Base-by-base conservation (phyloP, 2,888 invertebrate genomes). In the Mystacides longicornis region DNA sequence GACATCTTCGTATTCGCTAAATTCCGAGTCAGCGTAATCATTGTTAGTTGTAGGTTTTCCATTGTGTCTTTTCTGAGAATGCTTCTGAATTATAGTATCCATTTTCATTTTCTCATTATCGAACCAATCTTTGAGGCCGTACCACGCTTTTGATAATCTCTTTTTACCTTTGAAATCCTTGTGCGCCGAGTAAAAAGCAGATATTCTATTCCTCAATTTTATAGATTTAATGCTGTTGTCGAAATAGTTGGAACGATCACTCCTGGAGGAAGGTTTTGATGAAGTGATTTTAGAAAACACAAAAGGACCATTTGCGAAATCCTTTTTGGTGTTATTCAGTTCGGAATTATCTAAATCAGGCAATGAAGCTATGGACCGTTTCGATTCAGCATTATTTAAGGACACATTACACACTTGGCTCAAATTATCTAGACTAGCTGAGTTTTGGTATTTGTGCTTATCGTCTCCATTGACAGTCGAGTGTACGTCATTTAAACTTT, bases 1-100 rank as follows among this genome's bases (percentile, higher is more conserved):
- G 20, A 60, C 60, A 42, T 60, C 60, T 51, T 60, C 58, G 48
- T 60, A 60, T 45, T 60, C 60, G 46, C 61, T 61, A 33, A 61
- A 61, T 19, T 59, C 61, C 7, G 61, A 61, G 46, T 61, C 61
- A 7, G 58, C 59, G 54, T 61, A 61, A 9, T 58, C 60, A 31
- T 59, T 57, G 21, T 47, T 54, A 2, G 58, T 56, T 5, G 57
- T 55, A 23, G 49, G 55, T 16, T 22, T 37, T 5, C 23, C 18
- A 16, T 20, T 27, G 2, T 48, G 46, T 46, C 23, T 54, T 22
- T 43, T 53, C 20, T 43, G 22, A n/a, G 16, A 23, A 18, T 47
- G 51, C 19, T 55, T 52, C 18, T 56, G 54, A 21, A 59, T 57
- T 21, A 53, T 57, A 21, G 54, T 57, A 42, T 60, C 60, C 37